Percentiles rank a stretch among this genome's conserved stretches.
phyloP scores from a whole-genome alignment of 2,888 invertebrate species.

The Branchellion lobata region DNA sequence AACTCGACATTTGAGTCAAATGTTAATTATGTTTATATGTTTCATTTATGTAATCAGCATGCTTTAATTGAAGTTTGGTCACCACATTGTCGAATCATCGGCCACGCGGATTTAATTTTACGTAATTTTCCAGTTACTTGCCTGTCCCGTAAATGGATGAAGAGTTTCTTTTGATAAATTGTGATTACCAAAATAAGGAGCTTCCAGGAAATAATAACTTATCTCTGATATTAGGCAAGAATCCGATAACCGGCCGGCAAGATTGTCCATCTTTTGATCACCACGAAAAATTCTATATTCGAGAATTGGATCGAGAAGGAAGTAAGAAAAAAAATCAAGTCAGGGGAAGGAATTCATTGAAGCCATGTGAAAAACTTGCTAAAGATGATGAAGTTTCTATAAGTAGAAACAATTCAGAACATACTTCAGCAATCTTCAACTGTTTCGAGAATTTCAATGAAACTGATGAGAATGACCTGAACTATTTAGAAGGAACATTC shows the following conservation, averaged over 20 bases:
- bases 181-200: not conserved
- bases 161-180: conserved; percentile 1
- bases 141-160: not conserved
- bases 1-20: too few relatives aligned
- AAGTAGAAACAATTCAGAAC: not conserved
- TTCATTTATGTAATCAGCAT: conserved; percentile 11
- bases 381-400: not conserved
- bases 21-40: too few relatives aligned
- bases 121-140: not conserved
- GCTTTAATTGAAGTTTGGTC: conserved; percentile 3
- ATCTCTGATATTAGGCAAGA: not conserved
- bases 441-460: not conserved
- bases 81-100: not conserved
- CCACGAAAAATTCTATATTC: not conserved
- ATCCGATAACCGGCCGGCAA: not conserved
- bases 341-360: too few relatives aligned
- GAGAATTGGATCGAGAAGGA: not conserved
- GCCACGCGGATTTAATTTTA: not conserved
- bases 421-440: not conserved
- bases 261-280: not conserved
- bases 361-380: not conserved
- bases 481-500: not conserved
- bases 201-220: not conserved
- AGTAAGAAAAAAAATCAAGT: not conserved
- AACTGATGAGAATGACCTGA: not conserved